Conservation (phyloP, 2,797 vertebrate species). For the Diplodus sargus region DNA sequence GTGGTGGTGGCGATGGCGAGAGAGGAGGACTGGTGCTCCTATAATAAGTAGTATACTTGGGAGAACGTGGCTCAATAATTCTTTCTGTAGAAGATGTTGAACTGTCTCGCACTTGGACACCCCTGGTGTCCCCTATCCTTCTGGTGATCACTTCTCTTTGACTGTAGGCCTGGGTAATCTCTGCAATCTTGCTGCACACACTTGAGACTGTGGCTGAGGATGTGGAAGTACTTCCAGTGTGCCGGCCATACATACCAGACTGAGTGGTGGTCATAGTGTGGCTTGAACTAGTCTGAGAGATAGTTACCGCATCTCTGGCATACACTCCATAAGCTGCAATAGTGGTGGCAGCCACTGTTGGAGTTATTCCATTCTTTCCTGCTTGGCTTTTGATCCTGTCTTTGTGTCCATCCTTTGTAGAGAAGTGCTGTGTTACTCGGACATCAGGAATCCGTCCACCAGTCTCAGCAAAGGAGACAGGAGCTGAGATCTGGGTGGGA, state of each 20-base stretch:
- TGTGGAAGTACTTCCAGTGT: slow-evolving; percentile 77
- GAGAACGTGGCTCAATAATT: slow-evolving; percentile 77
- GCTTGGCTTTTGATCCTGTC: slow-evolving; percentile 88
- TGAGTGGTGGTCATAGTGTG: slow-evolving; percentile 81
- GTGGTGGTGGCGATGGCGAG: slow-evolving; percentile 91
- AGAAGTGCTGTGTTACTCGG: slow-evolving; percentile 95
- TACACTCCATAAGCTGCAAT: slow-evolving; percentile 87
- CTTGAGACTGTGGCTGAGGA: slow-evolving; percentile 81
- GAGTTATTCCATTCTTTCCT: slow-evolving; percentile 86
- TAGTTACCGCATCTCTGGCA: slow-evolving; percentile 84
- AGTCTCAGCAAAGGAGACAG: slow-evolving; percentile 92
- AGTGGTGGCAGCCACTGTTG: slow-evolving; percentile 82
- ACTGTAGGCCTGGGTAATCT: slow-evolving; percentile 89
- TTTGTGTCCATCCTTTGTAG: slow-evolving; percentile 89
- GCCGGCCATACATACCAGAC: slow-evolving; percentile 79
- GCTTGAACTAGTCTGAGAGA: slow-evolving; percentile 82
- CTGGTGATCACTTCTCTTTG: slow-evolving; percentile 85
- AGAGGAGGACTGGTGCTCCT: slow-evolving; percentile 92
- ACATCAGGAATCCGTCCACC: slow-evolving; percentile 92
- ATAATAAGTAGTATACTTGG: slow-evolving; percentile 90
- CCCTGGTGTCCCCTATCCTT: slow-evolving; percentile 80
- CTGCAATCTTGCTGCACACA: slow-evolving; percentile 88
- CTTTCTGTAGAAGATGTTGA: slow-evolving; percentile 81
- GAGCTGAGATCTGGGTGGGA: slow-evolving; percentile 95
- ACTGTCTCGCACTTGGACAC: slow-evolving; percentile 81